These are phyloP conservation scores for Arizona elegans DNA, from an alignment of 2,113 vertebrate genomes.

Conservation along the genomic window DNA sequence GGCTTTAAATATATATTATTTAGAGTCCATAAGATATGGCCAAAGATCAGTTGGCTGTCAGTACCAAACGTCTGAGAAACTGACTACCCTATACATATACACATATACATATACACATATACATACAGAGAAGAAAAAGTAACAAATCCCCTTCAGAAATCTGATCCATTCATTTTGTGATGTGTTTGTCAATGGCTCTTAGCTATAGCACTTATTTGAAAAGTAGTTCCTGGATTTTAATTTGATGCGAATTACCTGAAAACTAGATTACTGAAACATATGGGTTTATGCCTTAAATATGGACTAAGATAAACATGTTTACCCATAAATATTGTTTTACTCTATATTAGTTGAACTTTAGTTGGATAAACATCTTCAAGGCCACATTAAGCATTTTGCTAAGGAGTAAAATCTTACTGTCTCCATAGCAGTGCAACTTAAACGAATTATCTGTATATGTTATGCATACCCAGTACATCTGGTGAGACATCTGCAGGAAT, in stretches of 20 bases:
- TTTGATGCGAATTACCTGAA: neutral
- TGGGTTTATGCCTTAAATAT: neutral
- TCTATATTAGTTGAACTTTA: slow-evolving; percentile 2
- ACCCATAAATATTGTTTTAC: neutral
- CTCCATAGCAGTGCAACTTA: neutral
- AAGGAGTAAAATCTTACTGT: neutral
- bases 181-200: neutral
- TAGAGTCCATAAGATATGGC: neutral
- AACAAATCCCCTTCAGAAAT: neutral
- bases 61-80: neutral
- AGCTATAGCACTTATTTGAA: neutral
- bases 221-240: neutral
- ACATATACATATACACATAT: no score
- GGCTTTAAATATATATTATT: neutral
- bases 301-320: neutral
- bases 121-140: neutral
- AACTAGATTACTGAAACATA: neutral
- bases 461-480: slow-evolving; percentile 61
- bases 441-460: neutral
- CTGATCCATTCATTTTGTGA: neutral
- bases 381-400: slow-evolving; percentile 12
- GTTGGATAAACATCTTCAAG: neutral
- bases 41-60: neutral
- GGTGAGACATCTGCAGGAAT: slow-evolving; percentile 53
- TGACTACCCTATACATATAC: neutral